phyloP scores from a whole-genome alignment of 2,797 vertebrate species.

The Synaphobranchus kaupii region DNA sequence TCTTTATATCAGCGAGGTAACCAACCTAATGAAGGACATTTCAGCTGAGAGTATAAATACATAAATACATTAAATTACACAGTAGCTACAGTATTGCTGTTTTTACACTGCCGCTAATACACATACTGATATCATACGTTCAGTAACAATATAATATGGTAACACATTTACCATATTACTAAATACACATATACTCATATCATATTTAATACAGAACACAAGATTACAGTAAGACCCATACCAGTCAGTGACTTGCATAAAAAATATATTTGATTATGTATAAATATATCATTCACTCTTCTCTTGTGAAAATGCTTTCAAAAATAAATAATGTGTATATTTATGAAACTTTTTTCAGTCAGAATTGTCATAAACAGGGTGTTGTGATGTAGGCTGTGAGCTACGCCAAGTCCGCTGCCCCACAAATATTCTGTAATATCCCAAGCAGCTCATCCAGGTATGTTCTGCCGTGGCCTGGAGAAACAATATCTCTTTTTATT shows the following conservation, averaged over 20 bases:
- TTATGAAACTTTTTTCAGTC: conserved; percentile 25
- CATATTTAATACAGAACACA: no score
- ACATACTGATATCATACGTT: no score
- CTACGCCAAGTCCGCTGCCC: conserved; percentile 27
- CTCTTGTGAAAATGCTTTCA: background rate
- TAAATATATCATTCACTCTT: background rate
- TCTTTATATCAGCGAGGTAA: no score
- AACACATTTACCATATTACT: no score
- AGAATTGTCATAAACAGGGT: conserved; percentile 26
- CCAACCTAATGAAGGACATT: no score
- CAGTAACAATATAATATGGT: no score
- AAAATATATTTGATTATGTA: background rate
- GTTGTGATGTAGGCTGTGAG: conserved; percentile 28
- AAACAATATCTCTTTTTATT: conserved; percentile 36
- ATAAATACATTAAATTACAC: no score
- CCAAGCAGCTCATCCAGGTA: conserved; percentile 12
- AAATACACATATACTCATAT: no score
- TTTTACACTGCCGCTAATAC: no score
- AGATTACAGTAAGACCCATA: no score
- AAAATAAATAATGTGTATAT: conserved; percentile 14
- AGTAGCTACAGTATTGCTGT: no score
- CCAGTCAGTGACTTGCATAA: background rate
- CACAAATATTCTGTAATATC: conserved; percentile 33
- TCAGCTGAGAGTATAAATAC: no score
- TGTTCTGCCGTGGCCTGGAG: conserved; percentile 30